Conservation (phyloP, 1,140 invertebrate species). For the Lasioglossum baleicum region DNA sequence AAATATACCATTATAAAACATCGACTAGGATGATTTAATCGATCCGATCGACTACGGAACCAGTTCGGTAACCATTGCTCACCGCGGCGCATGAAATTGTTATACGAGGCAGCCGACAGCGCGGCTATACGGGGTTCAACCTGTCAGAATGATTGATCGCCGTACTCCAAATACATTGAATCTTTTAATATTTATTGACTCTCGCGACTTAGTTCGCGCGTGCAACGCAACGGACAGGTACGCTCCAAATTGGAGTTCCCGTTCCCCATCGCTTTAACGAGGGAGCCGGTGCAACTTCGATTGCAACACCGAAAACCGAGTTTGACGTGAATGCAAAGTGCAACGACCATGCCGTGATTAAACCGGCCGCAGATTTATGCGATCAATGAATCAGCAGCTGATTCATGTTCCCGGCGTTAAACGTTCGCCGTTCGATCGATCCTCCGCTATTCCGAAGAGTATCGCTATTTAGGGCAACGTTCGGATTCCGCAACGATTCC, state of each 20-base stretch:
- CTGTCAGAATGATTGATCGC: conserved; percentile 9
- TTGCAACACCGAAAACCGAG: conserved; percentile 42
- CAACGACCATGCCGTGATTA: conserved; percentile 21
- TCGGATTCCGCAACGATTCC: not conserved
- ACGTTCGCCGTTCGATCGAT: not conserved
- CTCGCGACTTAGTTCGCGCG: not conserved
- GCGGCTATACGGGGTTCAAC: not conserved
- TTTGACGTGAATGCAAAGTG: conserved; percentile 17
- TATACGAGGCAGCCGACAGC: not conserved
- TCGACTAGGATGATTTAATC: not conserved
- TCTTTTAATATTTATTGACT: conserved; percentile 15
- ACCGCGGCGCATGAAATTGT: not conserved
- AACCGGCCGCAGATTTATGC: conserved; percentile 22
- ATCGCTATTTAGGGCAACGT: not conserved
- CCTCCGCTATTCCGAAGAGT: not conserved
- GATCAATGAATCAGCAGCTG: conserved; percentile 25
- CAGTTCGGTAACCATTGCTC: not conserved
- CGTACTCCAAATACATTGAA: not conserved
- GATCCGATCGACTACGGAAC: not conserved
- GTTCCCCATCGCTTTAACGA: not conserved
- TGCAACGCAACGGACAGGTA: no score
- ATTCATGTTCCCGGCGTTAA: conserved; percentile 17
- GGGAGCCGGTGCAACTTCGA: conserved; percentile 27
- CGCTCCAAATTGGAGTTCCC: conserved; percentile 12
- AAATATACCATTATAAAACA: conserved; percentile 13